These are phyloP conservation scores for Melinopterus prodromus DNA, from an alignment of 2,888 invertebrate genomes.

Conservation along the genomic window DNA sequence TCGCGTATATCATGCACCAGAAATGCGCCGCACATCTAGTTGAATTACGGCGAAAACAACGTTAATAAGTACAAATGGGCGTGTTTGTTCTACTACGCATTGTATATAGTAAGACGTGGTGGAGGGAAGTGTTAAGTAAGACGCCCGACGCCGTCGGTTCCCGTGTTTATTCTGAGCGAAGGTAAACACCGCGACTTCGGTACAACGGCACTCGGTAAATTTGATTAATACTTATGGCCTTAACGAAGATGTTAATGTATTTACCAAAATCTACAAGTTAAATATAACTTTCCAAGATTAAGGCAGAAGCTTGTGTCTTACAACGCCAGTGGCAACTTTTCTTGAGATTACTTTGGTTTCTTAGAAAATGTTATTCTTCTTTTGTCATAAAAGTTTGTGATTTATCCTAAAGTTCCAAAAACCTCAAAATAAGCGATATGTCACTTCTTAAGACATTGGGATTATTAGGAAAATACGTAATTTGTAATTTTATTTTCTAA, in stretches of 20 bases:
- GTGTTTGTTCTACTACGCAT: background rate
- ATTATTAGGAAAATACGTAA: too few species aligned
- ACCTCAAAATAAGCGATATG: too few species aligned
- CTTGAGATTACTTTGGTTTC: background rate
- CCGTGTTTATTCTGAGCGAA: conserved; percentile 16
- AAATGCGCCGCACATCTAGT: background rate
- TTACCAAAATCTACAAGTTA: conserved; percentile 24
- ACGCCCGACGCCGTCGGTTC: conserved; percentile 5
- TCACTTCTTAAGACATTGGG: too few species aligned
- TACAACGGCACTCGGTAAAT: conserved; percentile 17
- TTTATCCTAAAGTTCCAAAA: background rate
- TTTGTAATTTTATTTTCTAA: too few species aligned
- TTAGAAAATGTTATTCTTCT: background rate
- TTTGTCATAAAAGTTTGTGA: background rate
- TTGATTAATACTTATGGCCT: conserved; percentile 20
- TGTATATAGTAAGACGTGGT: background rate
- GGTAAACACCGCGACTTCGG: conserved; percentile 18
- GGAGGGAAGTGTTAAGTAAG: conserved; percentile 5
- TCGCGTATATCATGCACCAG: background rate
- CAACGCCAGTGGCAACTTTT: background rate
- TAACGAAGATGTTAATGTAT: conserved; percentile 25
- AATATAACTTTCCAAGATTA: conserved; percentile 15
- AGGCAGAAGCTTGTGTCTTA: background rate
- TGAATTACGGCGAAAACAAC: background rate
- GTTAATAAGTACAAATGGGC: background rate